A percentile compares a stretch with the other conserved stretches of the same genome.
Evolutionary conservation across 2,113 vertebrate genomes (phyloP).

Genomic region (Scomber scombrus): DNA sequence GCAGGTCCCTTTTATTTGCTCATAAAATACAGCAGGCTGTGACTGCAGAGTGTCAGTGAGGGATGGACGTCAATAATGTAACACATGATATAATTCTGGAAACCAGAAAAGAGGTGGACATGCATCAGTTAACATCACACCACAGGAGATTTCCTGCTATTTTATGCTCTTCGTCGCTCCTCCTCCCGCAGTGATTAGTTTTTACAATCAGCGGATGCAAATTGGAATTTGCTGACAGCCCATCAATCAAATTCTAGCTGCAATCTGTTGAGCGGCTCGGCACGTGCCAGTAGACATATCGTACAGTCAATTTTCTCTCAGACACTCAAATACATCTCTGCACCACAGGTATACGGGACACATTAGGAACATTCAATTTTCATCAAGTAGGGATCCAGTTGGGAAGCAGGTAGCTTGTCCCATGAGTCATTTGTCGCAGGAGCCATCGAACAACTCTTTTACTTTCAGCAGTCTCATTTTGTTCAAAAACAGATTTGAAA

Average conservation of each 20-base stretch:
- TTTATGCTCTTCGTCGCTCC: conserved; percentile 26
- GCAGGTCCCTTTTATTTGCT: conserved; percentile 36
- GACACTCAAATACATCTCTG: conserved; percentile 33
- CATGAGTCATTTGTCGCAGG: conserved; percentile 14
- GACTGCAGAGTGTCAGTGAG: conserved; percentile 27
- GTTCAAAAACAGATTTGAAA: conserved; percentile 4
- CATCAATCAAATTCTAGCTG: conserved; percentile 71
- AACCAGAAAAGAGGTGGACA: conserved; percentile 33
- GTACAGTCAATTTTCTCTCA: conserved; percentile 48
- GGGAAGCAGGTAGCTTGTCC: conserved; percentile 15
- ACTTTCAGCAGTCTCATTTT: conserved; percentile 8
- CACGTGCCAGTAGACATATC: conserved; percentile 52
- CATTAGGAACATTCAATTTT: conserved; percentile 41
- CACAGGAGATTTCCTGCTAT: conserved; percentile 45
- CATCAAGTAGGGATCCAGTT: conserved; percentile 4
- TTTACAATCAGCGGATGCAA: conserved; percentile 74
- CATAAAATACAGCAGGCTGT: conserved; percentile 20
- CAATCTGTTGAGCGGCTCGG: conserved; percentile 54
- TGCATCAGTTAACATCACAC: conserved; percentile 30
- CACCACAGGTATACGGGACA: conserved; percentile 13
- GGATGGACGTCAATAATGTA: conserved; percentile 35
- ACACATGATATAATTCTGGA: background rate
- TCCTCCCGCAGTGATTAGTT: conserved; percentile 68
- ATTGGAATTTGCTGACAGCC: conserved; percentile 71
- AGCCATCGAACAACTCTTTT: background rate